Base-by-base conservation (phyloP, 2,797 vertebrate species). In the Sylvia borin region DNA sequence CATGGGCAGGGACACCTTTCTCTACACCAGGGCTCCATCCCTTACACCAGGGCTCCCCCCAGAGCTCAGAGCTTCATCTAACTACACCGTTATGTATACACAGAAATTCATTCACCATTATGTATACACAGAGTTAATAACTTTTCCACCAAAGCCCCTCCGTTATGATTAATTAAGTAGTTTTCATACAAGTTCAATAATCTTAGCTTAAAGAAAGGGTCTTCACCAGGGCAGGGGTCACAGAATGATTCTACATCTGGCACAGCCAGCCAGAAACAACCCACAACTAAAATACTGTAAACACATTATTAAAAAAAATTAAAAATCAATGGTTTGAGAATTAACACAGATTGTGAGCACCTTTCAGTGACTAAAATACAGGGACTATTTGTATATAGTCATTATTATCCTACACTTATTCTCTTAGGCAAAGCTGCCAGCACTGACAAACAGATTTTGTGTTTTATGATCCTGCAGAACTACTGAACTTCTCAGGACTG, bases 301-400 rank as follows among this genome's bases (percentile, higher is more conserved):
- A 4, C 0, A 0, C 9, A 10, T 7, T 1, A 29, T 32, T 90
- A 8, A 29, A 3, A 1, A 13, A n/a, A 60, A 25, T 36, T 36
- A 7, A 21, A 43, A 4, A 0, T 5, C 18, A 22, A 0, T 27
- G 2, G 82, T 85, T 68, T 11, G 4, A 42, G 7, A 6, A 4
- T 61, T 55, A 58, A 1, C 82, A 38, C 34, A 26, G 10, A 7
- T 27, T 48, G 7, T 27, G 27, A 31, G 5, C 10, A 22, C 11
- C 13, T 67, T 32, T 29, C 29, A 67, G 25, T 47, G 11, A 14
- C 8, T 55, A 48, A 83, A 82, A 21, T 51, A 10, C 0, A 10
- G 5, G 2, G 1, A 0, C 5, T 57, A 3, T 5, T 5, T 57
- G 5, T 19, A 20, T n/a, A 10, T 21, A 29, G 7, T 50, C 5